Evolutionary conservation across 2,888 invertebrate species (phyloP), one percentile per base, ranked within the genome.

Genomic region (Nemotelus nigrinus): DNA sequence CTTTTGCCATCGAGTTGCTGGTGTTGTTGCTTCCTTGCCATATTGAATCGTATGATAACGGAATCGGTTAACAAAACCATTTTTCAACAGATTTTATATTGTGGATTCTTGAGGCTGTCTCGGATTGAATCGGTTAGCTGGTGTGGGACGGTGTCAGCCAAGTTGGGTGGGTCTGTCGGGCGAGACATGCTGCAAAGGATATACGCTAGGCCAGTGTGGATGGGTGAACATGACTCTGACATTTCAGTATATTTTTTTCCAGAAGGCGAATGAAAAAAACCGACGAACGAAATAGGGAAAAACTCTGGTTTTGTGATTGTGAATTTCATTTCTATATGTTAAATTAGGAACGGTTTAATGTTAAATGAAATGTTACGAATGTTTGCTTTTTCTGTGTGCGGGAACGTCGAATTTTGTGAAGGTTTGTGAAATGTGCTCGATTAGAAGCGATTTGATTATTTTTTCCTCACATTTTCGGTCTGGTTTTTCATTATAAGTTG

Each of bases 61-160:
- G 74, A 74, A 60, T 74, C 63, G 60, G 60, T 74, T 63, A 74
- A 74, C 74, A 74, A 74, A 74, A 72, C 72, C 58, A 58, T 72
- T 72, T 72, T 72, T 72, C 70, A 70, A 70, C 70, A 70, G 70
- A 70, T 70, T 70, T 70, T 70, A 70, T 70, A 70, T 70, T 53
- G 70, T 53, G 50, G 53, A 70, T 70, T 70, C 70, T 70, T 70
- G 50, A 53, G 55, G 43, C 70, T 25, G 25, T 25, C 25, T 70
- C 3, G 53, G 3, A 55, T 47, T 43, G 53, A 63, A 63, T 3
- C 63, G 43, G 63, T 8, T 43, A 39, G 41, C 43, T 43, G 63
- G 63, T 43, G 25, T 25, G 25, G 25, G 25, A 25, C 25, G 25
- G 25, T 25, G 25, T 25, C 25, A 25, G 25, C 25, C 25, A 25